Conservation (phyloP, 2,797 vertebrate species). For the Rhinatrema bivittatum region DNA sequence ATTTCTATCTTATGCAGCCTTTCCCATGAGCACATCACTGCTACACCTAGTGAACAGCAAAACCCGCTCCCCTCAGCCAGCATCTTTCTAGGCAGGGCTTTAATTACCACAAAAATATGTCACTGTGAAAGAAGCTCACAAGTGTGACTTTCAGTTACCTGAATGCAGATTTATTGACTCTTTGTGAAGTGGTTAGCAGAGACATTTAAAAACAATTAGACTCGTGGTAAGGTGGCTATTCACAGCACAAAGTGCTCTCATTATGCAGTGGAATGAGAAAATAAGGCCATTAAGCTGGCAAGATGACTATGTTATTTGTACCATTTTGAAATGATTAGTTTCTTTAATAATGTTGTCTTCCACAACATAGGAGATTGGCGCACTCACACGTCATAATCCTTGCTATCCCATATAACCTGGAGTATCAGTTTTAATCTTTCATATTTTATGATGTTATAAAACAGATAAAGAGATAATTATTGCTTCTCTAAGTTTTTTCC, state of each 20-base stretch:
- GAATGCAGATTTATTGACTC: constrained; percentile 42
- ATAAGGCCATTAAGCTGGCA: constrained; percentile 42
- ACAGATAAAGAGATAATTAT: too few relatives aligned
- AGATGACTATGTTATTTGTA: constrained; percentile 50
- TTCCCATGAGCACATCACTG: too few relatives aligned
- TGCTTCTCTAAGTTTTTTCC: too few relatives aligned
- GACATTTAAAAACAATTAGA: constrained; percentile 60
- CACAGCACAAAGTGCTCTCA: constrained; percentile 35
- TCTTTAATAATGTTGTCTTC: constrained; percentile 49
- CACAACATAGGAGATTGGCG: too few relatives aligned
- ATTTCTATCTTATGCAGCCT: too few relatives aligned
- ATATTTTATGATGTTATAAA: too few relatives aligned
- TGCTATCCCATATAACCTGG: too few relatives aligned
- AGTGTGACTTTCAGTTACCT: constrained; percentile 37
- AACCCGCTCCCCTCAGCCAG: too few relatives aligned
- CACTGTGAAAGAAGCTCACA: constrained; percentile 14
- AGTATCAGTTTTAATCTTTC: too few relatives aligned
- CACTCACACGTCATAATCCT: too few relatives aligned
- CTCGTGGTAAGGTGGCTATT: constrained; percentile 32
- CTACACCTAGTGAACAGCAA: too few relatives aligned
- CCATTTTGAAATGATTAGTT: constrained; percentile 45
- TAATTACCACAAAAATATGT: constrained; percentile 44
- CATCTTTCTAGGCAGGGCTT: constrained; percentile 32
- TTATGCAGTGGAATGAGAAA: constrained; percentile 32
- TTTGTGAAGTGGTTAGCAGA: constrained; percentile 35